A percentile compares a stretch with the other conserved stretches of the same genome.
Conservation (phyloP, 1,140 invertebrate species). For the Brachionus asplanchnoidis region DNA sequence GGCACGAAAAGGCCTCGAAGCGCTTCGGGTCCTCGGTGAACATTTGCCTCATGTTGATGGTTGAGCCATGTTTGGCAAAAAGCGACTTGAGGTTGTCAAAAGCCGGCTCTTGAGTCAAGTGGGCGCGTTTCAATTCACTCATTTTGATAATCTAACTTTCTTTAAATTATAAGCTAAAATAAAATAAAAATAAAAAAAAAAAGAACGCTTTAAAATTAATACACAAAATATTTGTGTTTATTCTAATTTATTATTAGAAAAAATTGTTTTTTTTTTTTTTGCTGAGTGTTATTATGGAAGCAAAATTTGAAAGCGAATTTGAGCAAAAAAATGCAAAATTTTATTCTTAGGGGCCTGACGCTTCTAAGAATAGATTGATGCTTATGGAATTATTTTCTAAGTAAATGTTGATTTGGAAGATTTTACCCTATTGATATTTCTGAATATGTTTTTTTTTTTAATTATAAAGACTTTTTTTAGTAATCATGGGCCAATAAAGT, state of each 20-base stretch:
- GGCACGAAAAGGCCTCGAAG: background rate
- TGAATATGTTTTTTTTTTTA: too few species aligned
- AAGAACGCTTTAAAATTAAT: background rate
- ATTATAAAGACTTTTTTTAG: background rate
- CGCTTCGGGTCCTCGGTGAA: slow-evolving; percentile 4
- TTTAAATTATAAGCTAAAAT: background rate
- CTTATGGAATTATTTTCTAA: background rate
- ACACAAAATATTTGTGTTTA: background rate
- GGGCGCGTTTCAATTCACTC: slow-evolving; percentile 24
- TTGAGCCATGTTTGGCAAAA: background rate
- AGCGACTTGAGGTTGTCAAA: slow-evolving; percentile 7
- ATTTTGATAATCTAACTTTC: background rate
- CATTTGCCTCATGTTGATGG: slow-evolving; percentile 17
- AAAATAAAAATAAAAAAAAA: background rate
- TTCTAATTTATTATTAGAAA: background rate
- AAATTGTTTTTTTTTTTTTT: background rate
- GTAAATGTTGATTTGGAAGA: background rate
- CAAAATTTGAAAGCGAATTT: background rate
- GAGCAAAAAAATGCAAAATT: background rate
- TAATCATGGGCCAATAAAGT: background rate
- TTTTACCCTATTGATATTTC: too few species aligned
- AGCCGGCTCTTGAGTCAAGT: slow-evolving; percentile 8
- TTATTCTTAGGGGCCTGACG: background rate
- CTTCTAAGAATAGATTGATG: background rate
- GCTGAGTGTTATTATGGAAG: background rate